Evolutionary conservation across 2,888 invertebrate species (phyloP), one percentile per base, ranked within the genome.

Genomic region (Leistus spinibarbis): DNA sequence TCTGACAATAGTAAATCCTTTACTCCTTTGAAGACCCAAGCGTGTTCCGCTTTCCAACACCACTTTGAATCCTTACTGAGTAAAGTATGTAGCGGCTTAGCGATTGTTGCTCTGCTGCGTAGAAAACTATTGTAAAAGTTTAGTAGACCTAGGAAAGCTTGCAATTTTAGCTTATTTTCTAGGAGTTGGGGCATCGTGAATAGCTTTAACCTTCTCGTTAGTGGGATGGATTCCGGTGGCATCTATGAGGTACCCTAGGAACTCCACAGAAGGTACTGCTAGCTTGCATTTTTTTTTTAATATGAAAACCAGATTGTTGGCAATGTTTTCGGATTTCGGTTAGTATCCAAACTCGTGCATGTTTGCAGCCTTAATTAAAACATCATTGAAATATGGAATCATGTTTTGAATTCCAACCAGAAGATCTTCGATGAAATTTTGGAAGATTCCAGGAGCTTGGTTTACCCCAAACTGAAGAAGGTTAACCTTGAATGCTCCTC

Each of bases 91-190:
- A 82, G 69, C 1, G 82, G 82, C 13, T 77, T 77, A 10, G 78
- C 77, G 20, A 79, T 77, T 3, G 69, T 66, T 3, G 81, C 66
- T 60, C 78, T 77, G 23, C 79, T 76, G 22, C 78, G 76, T 1
- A 82, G 69, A 76, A 82, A 82, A 20, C 77, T 77, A 10, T 79
- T 76, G 70, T 82, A 82, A 67, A 82, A 82, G 64, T 81, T 81
- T 2, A 79, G 63, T 9, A 80, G 54, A 3, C 81, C 81, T 1
- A 79, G 68, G 22, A 78, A 78, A n/a, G 78, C 78, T 22, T 77
- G 76, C 1, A 80, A 68, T 57, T 77, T 76, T 16, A 76, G 53
- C 13, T 72, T 69, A n/a, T 1, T 5, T 10, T 17, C 17, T 16
- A 22, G 54, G 54, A 53, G 27, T 27, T 53, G 67, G 67, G 10